A percentile compares a stretch with the other conserved stretches of the same genome.
phyloP scores from a whole-genome alignment of 2,113 vertebrate genomes.

The Parus major region DNA sequence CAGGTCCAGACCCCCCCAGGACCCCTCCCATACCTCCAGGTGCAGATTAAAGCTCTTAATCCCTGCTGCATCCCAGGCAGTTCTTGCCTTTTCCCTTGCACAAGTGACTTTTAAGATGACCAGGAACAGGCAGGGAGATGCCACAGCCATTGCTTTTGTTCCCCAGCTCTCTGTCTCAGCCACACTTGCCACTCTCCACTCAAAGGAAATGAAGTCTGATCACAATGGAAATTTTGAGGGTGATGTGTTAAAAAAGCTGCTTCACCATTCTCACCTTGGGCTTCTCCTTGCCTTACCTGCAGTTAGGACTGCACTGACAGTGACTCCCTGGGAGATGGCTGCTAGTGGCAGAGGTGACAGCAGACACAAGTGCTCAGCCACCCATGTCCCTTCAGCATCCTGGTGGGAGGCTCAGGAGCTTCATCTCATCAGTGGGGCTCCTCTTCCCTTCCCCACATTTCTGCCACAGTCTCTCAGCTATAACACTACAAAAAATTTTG shows the following conservation, averaged over 20 bases:
- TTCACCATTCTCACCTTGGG: neutral
- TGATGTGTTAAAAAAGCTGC: neutral
- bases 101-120: neutral
- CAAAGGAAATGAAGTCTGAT: neutral
- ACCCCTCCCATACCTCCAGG: neutral
- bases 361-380: neutral
- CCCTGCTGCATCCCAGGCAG: neutral
- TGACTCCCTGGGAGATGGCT: neutral
- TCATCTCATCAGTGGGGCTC: neutral
- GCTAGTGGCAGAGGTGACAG: neutral
- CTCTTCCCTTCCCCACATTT: neutral
- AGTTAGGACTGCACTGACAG: neutral
- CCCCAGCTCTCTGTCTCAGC: neutral
- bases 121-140: neutral
- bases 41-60: neutral
- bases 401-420: neutral
- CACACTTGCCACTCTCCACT: neutral
- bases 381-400: neutral
- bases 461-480: accelerated
- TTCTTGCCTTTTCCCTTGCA: neutral
- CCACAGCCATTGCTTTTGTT: neutral
- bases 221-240: accelerated
- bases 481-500: neutral
- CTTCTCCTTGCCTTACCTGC: neutral
- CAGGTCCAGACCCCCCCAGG: neutral